Base-by-base conservation (phyloP, 1,140 invertebrate genomes). In the fruit fly (Drosophila melanogaster) region DNA sequence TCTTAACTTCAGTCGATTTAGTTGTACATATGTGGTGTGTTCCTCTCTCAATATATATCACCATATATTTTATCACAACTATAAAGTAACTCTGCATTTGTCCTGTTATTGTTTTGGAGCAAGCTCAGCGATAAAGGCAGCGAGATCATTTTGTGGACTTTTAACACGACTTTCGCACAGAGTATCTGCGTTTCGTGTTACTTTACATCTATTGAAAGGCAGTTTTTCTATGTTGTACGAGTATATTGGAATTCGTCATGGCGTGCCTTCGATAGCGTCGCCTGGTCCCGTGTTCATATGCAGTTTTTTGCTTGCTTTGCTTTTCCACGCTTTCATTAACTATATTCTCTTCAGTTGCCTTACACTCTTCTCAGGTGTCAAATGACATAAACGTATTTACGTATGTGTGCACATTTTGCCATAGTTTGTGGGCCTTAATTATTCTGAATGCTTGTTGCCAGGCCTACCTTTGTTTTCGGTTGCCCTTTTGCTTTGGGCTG, bases 331-430 rank as follows among this genome's bases (percentile, higher is more conserved):
- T 54, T 35, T 44, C 46, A 35, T 53, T 65, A 43, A 43, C 10
- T 30, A 57, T 19, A 30, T 35, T 60, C 26, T 12, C 19, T 22
- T 17, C 22, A 38, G 43, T 67, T 37, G 37, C 37, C 44, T 58
- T 37, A 35, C 46, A 43, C 64, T 67, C 33, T 67, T 65, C 58
- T 58, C 54, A 55, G 73, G 73, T 77, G 61, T 67, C 64, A 67
- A 30, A 37, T 43, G 46, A 65, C 62, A 53, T 44, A 62, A n/a
- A n/a, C n/a, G n/a, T 22, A 22, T 22, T 2, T 22, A 65, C 62
- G 44, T 44, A 62, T 49, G 62, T 66, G 43, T 62, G 49, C 62
- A 66, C 22, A 64, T 12, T 62, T 62, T 49, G 62, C 26, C 24
- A 26, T 35, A 49, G 59, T 22, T 65, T 50, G 35, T 65, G 64